Evolutionary conservation across 2,888 invertebrate genomes (phyloP), one percentile per base, ranked within the genome.

Genomic region (Horisme vitalbata): DNA sequence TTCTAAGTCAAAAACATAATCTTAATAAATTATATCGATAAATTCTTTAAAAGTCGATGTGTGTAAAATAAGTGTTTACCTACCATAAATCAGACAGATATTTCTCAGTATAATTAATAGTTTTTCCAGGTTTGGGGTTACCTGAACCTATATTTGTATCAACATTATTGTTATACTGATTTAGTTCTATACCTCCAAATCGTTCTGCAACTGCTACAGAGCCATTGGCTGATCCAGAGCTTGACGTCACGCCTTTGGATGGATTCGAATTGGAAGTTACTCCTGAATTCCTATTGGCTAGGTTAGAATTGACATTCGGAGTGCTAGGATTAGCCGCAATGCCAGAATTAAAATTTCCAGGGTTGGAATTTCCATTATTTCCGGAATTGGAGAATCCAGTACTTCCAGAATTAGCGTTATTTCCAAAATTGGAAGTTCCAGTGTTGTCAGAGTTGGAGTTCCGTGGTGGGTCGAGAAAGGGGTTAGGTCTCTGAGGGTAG

Each of bases 401-500:
- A 8, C 23, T 36, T 3, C 31, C 43, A 35, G 37, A 21, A 45
- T 45, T 51, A n/a, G n/a, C n/a, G 8, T 33, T 24, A 33, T 28
- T 31, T 10, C 26, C 11, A n/a, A 28, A 12, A 23, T 48, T 50
- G 5, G 36, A 41, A 24, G 34, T 41, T 6, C 31, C 20, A 12
- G 31, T 44, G 10, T 27, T 38, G n/a, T n/a, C n/a, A n/a, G n/a
- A n/a, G n/a, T n/a, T n/a, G n/a, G n/a, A n/a, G n/a, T n/a, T n/a
- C 4, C 39, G 21, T 4, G 44, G 13, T 5, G 60, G 28, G 23
- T 75, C 71, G 0, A 65, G 45, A 35, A 88, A 88, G 0, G 49
- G 23, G 35, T 69, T 87, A 0, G 83, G 83, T 41, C 64, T 76
- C 27, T 75, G 83, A 0, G 78, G 78, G 52, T 71, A 86, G 0